Percentiles rank a stretch among this genome's conserved stretches.
These are phyloP conservation scores for Harpagifer antarcticus DNA, from an alignment of 2,797 vertebrate species.

Conservation along the genomic window DNA sequence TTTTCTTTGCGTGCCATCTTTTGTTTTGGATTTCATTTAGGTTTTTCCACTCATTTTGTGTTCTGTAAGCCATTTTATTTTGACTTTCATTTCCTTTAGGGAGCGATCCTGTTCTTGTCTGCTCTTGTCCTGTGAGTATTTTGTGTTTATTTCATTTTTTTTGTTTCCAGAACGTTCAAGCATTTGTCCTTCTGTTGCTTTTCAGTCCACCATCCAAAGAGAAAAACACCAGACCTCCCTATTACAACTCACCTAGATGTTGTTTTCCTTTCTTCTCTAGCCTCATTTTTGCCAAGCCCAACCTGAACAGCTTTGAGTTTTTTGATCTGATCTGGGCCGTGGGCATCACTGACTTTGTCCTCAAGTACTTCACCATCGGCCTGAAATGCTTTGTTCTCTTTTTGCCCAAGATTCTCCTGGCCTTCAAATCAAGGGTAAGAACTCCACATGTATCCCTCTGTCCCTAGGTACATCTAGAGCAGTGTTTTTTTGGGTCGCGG, in stretches of 20 bases:
- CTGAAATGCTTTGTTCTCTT: constrained; percentile 94
- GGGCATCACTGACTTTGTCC: constrained; percentile 95
- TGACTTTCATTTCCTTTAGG: constrained; percentile 82
- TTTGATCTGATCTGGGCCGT: constrained; percentile 97
- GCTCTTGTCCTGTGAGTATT: constrained; percentile 90
- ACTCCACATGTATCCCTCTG: not conserved
- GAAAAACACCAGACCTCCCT: not conserved
- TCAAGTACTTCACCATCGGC: constrained; percentile 95
- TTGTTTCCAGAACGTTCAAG: constrained; percentile 14
- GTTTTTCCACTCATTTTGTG: constrained; percentile 51
- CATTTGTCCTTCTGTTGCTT: constrained; percentile 12
- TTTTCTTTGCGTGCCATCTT: constrained; percentile 40
- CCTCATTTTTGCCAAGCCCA: constrained; percentile 95
- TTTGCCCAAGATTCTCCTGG: constrained; percentile 93
- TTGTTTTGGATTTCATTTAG: constrained; percentile 27
- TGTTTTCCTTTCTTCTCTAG: constrained; percentile 71
- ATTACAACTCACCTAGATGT: not conserved
- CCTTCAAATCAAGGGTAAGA: constrained; percentile 95
- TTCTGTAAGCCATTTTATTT: constrained; percentile 55
- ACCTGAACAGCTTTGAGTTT: constrained; percentile 93
- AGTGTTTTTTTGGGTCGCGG: too few relatives aligned
- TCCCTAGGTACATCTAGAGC: not conserved
- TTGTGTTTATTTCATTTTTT: constrained; percentile 54
- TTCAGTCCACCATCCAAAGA: not conserved
- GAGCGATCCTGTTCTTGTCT: constrained; percentile 73